A percentile compares a stretch with the other conserved stretches of the same genome.
These are phyloP conservation scores for Struthio camelus DNA, from an alignment of 2,113 vertebrate genomes.

Conservation along the genomic window DNA sequence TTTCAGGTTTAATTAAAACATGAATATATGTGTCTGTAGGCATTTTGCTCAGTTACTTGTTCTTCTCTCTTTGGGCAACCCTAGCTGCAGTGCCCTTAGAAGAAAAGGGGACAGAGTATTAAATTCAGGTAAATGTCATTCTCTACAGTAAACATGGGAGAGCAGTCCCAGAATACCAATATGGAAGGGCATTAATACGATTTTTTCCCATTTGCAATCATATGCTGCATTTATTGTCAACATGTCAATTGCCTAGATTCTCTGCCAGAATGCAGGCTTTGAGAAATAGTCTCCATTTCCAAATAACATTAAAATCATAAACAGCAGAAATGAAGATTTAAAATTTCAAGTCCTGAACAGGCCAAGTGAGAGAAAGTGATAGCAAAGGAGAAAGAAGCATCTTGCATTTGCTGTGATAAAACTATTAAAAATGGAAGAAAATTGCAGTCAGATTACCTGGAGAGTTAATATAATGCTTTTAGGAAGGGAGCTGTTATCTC, in stretches of 20 bases:
- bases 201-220: neutral
- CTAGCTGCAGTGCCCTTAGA: neutral
- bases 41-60: neutral
- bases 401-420: neutral
- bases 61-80: neutral
- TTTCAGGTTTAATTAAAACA: constrained; percentile 11
- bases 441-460: neutral
- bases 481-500: neutral
- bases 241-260: neutral
- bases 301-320: neutral
- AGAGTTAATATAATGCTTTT: neutral
- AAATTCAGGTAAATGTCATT: neutral
- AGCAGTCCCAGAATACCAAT: neutral
- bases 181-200: neutral
- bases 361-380: neutral
- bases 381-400: neutral
- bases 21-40: neutral
- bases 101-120: neutral
- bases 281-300: neutral
- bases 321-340: neutral
- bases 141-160: neutral
- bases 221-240: neutral
- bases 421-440: constrained; percentile 14
- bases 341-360: neutral
- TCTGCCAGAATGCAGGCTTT: neutral